Evolutionary conservation across 2,888 invertebrate genomes (phyloP), one percentile per base, ranked within the genome.

Genomic region (Arctia plantaginis): DNA sequence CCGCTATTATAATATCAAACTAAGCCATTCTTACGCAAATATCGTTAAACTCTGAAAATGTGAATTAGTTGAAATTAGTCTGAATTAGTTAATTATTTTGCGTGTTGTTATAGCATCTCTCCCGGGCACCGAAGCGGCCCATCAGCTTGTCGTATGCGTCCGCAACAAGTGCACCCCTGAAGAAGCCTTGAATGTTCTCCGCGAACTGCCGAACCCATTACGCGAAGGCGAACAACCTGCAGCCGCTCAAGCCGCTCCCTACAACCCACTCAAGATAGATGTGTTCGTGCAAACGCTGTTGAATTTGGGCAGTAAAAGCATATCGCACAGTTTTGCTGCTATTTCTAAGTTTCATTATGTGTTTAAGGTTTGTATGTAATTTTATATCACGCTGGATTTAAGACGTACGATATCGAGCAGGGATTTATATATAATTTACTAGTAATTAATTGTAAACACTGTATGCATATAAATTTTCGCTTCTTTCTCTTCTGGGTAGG

Each of bases 311-410:
- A 98, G 98, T 71, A 99, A 99, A 94, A 99, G 99, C 85, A 99
- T 99, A 91, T 99, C 99, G 77, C 99, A 99, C 90, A 99, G 99
- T 85, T 99, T 99, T 93, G 99, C 99, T 12, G 99, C 99, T n/a
- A 98, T 99, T 81, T 99, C 99, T 65, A 99, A 99, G 96, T 99
- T 98, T 89, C 98, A 98, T 93, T 97, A 98, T 90, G 98, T 98
- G 4, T 98, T 98, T 88, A 98, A 98, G 96, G 98, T 98, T 85
- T 88, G 90, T 87, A 74, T 55, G 8, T 13, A 27, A 20, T 12
- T 35, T 27, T 59, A 39, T 41, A 33, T 13, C 13, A 2, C 23
- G 6, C 20, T 18, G 64, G 27, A 59, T n/a, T 13, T 59, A n/a
- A 59, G 59, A 27, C 3, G 27, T n/a, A n/a, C 55, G 20, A 55